A percentile compares a stretch with the other conserved stretches of the same genome.
Conservation (phyloP, 2,113 vertebrate genomes). For the Prochilodus magdalenae region DNA sequence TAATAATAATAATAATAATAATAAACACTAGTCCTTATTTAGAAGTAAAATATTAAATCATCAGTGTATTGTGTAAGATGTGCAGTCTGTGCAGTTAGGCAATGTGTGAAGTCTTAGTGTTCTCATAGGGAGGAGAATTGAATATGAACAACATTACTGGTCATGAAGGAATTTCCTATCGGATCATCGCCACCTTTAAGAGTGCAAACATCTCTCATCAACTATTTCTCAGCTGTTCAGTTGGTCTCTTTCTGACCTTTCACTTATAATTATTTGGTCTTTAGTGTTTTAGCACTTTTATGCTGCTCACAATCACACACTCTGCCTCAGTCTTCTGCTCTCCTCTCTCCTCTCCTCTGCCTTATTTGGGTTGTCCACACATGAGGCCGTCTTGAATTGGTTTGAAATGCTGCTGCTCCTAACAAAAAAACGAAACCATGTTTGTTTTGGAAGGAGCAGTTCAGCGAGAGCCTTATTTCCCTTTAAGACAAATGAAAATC, state of each 20-base stretch:
- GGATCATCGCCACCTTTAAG: too few relatives aligned
- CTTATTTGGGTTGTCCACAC: neutral
- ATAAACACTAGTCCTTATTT: too few relatives aligned
- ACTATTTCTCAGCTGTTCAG: neutral
- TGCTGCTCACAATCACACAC: neutral
- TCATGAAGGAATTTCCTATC: too few relatives aligned
- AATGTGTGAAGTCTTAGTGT: too few relatives aligned
- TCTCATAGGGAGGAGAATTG: too few relatives aligned
- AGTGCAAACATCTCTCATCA: too few relatives aligned
- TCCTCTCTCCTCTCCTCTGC: neutral
- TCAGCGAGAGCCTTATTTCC: constrained; percentile 9
- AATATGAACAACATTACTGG: too few relatives aligned
- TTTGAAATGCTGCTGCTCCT: constrained; percentile 11
- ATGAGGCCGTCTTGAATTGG: constrained; percentile 8
- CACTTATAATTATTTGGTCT: neutral
- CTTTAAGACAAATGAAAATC: constrained; percentile 31
- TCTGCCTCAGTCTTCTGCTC: too few relatives aligned
- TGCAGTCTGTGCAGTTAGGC: too few relatives aligned
- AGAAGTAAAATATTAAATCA: too few relatives aligned
- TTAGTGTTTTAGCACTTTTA: neutral
- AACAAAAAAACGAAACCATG: constrained; percentile 22
- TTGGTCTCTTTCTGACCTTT: neutral
- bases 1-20: too few relatives aligned
- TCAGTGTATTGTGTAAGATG: too few relatives aligned
- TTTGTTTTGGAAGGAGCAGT: constrained; percentile 35